phyloP scores from a whole-genome alignment of 2,797 vertebrate species.

The Lagocephalus sceleratus region DNA sequence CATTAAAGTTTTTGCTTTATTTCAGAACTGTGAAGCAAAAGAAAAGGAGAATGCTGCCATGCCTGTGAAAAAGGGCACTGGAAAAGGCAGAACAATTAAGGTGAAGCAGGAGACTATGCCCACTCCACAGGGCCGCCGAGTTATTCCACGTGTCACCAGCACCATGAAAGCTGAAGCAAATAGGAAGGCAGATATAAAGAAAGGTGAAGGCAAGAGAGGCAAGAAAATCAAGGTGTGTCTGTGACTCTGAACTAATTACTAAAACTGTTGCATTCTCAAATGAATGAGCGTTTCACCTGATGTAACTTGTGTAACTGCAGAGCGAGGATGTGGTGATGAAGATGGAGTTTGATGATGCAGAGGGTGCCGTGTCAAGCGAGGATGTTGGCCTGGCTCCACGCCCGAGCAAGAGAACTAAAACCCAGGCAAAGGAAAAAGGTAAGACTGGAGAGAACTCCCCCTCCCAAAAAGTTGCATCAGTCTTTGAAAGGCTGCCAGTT shows the following conservation, averaged over 20 bases:
- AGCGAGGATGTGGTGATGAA: conserved; percentile 74
- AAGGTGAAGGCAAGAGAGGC: conserved; percentile 69
- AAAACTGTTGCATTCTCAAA: background rate
- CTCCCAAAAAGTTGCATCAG: background rate
- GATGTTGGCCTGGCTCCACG: conserved; percentile 64
- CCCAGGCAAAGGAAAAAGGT: conserved; percentile 68
- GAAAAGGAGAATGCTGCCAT: conserved; percentile 73
- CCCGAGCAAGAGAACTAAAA: conserved; percentile 77
- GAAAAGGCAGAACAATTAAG: conserved; percentile 78
- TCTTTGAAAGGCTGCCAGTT: too few species aligned
- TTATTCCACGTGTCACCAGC: conserved; percentile 85
- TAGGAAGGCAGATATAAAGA: conserved; percentile 74
- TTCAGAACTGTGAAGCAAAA: conserved; percentile 83
- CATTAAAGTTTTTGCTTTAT: background rate
- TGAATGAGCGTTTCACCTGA: background rate
- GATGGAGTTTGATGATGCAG: conserved; percentile 79
- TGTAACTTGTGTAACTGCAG: conserved; percentile 50
- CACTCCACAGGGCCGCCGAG: conserved; percentile 84
- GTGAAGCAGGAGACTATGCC: conserved; percentile 84
- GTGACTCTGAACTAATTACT: background rate
- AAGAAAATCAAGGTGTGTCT: conserved; percentile 73
- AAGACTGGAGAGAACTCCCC: background rate
- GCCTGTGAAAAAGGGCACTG: conserved; percentile 67
- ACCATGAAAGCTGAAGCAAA: conserved; percentile 91
- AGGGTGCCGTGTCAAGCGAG: conserved; percentile 41